A percentile compares a stretch with the other conserved stretches of the same genome.
Conservation (phyloP, 1,140 invertebrate species). For the Aricia agestis region DNA sequence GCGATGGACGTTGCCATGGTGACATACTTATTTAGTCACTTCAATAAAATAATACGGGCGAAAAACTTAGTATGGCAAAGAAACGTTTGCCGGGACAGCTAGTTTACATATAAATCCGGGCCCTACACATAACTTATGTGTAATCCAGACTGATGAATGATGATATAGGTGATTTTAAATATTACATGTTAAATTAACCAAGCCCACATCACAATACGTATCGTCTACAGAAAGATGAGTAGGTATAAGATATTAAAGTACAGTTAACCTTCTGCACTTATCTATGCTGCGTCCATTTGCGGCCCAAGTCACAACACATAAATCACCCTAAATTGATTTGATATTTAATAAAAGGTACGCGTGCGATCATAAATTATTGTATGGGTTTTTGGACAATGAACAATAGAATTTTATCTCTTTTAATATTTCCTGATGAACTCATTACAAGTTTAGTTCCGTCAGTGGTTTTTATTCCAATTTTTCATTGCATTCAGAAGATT, state of each 20-base stretch:
- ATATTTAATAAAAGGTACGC: neutral
- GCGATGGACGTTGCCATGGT: too few species aligned
- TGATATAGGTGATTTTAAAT: too few species aligned
- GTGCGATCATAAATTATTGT: neutral
- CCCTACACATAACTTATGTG: too few species aligned
- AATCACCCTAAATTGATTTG: slow-evolving; percentile 3
- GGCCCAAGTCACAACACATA: neutral
- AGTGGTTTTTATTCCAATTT: neutral
- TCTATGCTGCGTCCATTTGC: neutral
- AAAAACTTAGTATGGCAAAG: too few species aligned
- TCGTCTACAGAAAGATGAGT: too few species aligned
- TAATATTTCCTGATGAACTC: neutral
- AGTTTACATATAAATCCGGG: too few species aligned
- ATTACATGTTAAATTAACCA: too few species aligned
- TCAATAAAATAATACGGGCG: too few species aligned
- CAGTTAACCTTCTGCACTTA: neutral
- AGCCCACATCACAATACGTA: too few species aligned
- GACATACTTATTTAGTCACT: too few species aligned
- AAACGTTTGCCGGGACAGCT: too few species aligned
- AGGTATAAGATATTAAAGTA: neutral
- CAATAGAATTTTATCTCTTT: slow-evolving; percentile 1
- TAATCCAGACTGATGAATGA: too few species aligned
- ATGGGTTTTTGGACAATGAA: slow-evolving; percentile 3
- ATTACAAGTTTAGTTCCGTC: neutral
- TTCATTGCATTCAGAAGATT: neutral